Evolutionary conservation across 2,113 vertebrate species (phyloP).

Genomic region (Tretioscincus oriximinensis): DNA sequence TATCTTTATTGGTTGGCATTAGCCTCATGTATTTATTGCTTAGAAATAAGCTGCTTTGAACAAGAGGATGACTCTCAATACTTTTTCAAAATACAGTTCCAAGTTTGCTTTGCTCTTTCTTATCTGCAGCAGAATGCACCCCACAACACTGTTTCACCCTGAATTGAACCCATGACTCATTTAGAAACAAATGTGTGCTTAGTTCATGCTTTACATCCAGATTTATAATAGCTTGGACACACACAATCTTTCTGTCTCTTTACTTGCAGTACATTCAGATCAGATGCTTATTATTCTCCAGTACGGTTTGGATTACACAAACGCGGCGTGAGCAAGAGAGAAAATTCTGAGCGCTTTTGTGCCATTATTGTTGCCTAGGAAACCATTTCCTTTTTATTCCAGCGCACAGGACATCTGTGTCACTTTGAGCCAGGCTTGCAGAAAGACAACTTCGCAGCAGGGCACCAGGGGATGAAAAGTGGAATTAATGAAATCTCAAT

Average conservation of each 20-base stretch:
- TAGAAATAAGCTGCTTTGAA: constrained; percentile 50
- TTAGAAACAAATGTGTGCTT: background rate
- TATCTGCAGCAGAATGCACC: background rate
- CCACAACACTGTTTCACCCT: background rate
- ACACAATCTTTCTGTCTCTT: constrained; percentile 27
- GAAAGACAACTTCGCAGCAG: constrained; percentile 53
- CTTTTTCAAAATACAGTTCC: background rate
- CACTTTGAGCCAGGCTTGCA: constrained; percentile 45
- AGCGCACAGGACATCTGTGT: constrained; percentile 61
- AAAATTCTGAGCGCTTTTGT: constrained; percentile 68
- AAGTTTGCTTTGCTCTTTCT: background rate
- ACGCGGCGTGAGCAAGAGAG: constrained; percentile 43
- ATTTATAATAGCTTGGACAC: background rate
- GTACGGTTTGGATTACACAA: constrained; percentile 62
- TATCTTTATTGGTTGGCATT: constrained; percentile 45
- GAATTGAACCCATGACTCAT: background rate
- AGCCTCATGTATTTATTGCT: constrained; percentile 8
- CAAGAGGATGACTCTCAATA: background rate
- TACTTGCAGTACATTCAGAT: constrained; percentile 51
- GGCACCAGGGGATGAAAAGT: constrained; percentile 24
- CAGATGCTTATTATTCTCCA: constrained; percentile 57
- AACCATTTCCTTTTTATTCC: constrained; percentile 65
- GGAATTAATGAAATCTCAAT: constrained; percentile 40
- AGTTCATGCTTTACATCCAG: background rate
- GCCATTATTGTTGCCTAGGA: constrained; percentile 70